A percentile compares a stretch with the other conserved stretches of the same genome.
These are phyloP conservation scores for Lutraria rhynchaena DNA, from an alignment of 1,140 invertebrate genomes.

Conservation along the genomic window DNA sequence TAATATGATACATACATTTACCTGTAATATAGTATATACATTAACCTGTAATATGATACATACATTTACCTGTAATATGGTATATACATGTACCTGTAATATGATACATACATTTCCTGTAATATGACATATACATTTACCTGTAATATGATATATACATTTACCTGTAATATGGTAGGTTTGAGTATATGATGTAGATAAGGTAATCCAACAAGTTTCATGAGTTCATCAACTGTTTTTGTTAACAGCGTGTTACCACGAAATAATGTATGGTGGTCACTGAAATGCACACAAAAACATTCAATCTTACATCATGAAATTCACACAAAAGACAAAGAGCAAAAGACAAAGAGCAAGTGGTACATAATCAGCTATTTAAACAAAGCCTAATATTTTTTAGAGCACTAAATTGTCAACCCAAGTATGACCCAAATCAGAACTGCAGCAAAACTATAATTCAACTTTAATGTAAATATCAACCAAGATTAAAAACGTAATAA, in stretches of 20 bases:
- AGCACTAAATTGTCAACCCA: too few species aligned
- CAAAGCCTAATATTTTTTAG: too few species aligned
- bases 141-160: slow-evolving; percentile 89
- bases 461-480: too few species aligned
- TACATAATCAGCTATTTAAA: too few species aligned
- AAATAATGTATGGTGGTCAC: slow-evolving; percentile 96
- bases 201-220: slow-evolving; percentile 93
- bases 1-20: too few species aligned
- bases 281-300: slow-evolving; percentile 75
- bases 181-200: slow-evolving; percentile 94
- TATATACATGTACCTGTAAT: slow-evolving; percentile 73
- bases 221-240: slow-evolving; percentile 97
- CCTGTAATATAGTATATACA: background rate
- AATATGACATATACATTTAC: slow-evolving; percentile 81
- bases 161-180: slow-evolving; percentile 91
- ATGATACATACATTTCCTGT: too few species aligned
- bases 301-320: too few species aligned
- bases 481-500: slow-evolving; percentile 66
- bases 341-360: too few species aligned
- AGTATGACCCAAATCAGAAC: too few species aligned
- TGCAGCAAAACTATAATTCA: too few species aligned
- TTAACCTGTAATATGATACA: slow-evolving; percentile 90
- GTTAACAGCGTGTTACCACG: slow-evolving; percentile 95
- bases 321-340: too few species aligned
- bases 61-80: slow-evolving; percentile 90